phyloP scores from a whole-genome alignment of 1,140 invertebrate genomes.

The Adoxophyes honmai region DNA sequence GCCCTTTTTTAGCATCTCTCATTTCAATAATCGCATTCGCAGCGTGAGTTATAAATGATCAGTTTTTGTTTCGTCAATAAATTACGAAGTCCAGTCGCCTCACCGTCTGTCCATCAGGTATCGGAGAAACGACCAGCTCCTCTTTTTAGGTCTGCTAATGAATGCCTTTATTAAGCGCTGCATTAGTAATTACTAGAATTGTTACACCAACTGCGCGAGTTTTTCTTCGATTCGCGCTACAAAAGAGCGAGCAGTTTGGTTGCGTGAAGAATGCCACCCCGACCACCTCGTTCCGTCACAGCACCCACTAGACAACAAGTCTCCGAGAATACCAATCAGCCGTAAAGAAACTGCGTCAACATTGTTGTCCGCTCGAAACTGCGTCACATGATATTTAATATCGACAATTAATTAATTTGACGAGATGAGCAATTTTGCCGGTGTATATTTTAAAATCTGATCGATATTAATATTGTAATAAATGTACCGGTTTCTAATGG shows the following conservation, averaged over 20 bases:
- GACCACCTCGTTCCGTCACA: background rate
- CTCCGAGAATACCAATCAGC: background rate
- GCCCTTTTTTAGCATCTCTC: too few relatives aligned
- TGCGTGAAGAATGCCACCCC: background rate
- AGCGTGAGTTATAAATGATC: too few relatives aligned
- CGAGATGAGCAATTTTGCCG: slow-evolving; percentile 4
- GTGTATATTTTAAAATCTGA: slow-evolving; percentile 7
- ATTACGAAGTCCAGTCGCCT: background rate
- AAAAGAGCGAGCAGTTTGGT: background rate
- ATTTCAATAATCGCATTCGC: too few relatives aligned
- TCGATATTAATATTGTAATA: slow-evolving; percentile 12
- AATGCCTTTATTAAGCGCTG: slow-evolving; percentile 40
- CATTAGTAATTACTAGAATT: slow-evolving; percentile 27
- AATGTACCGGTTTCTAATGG: slow-evolving; percentile 4
- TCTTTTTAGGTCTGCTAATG: slow-evolving; percentile 41
- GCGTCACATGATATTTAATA: slow-evolving; percentile 12
- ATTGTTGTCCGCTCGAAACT: background rate
- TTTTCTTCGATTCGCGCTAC: background rate
- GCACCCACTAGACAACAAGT: background rate
- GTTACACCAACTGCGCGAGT: slow-evolving; percentile 1
- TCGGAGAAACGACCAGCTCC: background rate
- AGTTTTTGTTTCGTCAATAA: too few relatives aligned
- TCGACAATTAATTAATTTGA: slow-evolving; percentile 11
- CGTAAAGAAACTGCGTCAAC: background rate
- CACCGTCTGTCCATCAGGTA: background rate